Conservation (phyloP, 1,140 invertebrate genomes). For the Drosophila watanabei region DNA sequence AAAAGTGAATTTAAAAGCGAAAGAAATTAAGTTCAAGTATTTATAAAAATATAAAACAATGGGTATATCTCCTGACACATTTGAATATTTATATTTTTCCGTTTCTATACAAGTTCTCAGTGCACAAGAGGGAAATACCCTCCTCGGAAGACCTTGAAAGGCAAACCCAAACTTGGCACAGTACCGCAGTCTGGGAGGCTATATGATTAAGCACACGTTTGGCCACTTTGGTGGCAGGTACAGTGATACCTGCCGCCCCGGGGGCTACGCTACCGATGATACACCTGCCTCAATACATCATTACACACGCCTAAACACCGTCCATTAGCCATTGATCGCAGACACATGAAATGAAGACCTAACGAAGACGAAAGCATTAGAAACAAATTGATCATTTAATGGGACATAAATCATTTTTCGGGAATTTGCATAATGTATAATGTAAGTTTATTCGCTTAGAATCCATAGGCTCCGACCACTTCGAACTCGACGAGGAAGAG, state of each 20-base stretch:
- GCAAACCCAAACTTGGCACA: constrained; percentile 11
- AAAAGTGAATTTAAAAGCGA: not conserved
- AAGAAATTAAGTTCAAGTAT: not conserved
- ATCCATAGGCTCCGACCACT: constrained; percentile 10
- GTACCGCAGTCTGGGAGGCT: constrained; percentile 15
- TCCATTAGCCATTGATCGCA: constrained; percentile 35
- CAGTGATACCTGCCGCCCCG: constrained; percentile 35
- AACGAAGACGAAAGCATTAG: constrained; percentile 23
- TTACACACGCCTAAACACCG: constrained; percentile 29
- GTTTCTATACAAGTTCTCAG: not conserved
- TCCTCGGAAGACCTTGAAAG: constrained; percentile 39
- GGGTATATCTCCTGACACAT: not conserved
- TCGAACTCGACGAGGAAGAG: constrained; percentile 17
- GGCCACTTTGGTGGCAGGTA: constrained; percentile 36
- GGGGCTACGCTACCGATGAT: constrained; percentile 15
- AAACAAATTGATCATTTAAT: constrained; percentile 43
- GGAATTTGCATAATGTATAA: constrained; percentile 26
- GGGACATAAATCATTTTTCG: constrained; percentile 37
- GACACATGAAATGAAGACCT: constrained; percentile 36
- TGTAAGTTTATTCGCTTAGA: not conserved
- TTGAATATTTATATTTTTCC: not conserved
- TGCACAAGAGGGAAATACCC: constrained; percentile 18
- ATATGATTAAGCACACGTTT: constrained; percentile 49
- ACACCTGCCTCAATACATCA: constrained; percentile 34
- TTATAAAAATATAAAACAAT: not conserved